These are phyloP conservation scores for Dasyprocta punctata DNA, from an alignment of 2,113 vertebrate genomes.

Conservation along the genomic window DNA sequence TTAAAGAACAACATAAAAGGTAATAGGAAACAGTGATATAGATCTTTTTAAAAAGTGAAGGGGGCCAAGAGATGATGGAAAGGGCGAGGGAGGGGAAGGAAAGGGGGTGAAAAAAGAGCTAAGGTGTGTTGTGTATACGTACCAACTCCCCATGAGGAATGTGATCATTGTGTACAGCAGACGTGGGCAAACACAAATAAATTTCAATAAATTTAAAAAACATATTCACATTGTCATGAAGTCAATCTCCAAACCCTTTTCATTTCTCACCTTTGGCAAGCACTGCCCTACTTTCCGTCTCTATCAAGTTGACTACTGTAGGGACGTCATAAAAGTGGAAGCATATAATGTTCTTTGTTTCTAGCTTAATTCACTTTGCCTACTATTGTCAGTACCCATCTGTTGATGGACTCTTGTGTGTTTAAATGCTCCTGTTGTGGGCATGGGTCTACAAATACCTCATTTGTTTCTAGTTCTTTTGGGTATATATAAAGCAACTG, in stretches of 20 bases:
- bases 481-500: neutral
- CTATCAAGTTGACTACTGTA: neutral
- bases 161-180: neutral
- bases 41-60: neutral
- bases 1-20: neutral
- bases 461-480: constrained; percentile 7
- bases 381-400: neutral
- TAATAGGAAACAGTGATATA: neutral
- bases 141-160: neutral
- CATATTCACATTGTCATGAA: neutral
- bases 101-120: neutral
- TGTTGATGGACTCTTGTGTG: neutral
- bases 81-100: neutral
- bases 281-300: neutral
- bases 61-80: neutral
- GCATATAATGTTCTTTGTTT: neutral
- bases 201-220: neutral
- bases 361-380: neutral
- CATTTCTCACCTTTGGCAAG: neutral
- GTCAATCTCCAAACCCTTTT: neutral
- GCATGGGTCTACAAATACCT: neutral
- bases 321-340: neutral
- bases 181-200: neutral
- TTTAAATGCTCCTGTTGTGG: neutral
- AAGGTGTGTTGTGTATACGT: neutral